Base-by-base conservation (phyloP, 2,888 invertebrate genomes). In the Flexamia atlantica region DNA sequence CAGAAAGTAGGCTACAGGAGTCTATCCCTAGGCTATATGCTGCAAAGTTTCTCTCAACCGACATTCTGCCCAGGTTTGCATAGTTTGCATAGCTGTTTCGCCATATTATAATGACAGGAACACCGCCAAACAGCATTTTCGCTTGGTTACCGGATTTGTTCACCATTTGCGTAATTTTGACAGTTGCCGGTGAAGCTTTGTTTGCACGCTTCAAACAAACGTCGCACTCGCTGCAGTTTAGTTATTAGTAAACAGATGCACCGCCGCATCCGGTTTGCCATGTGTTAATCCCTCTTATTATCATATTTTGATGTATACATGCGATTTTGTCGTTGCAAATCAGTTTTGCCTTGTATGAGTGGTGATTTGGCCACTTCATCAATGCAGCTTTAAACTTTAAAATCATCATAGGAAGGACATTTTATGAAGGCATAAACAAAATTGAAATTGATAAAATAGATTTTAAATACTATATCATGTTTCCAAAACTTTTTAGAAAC, bases 271-370 rank as follows among this genome's bases (percentile, higher is more conserved):
- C 79, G 79, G 50, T 57, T 57, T 57, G 79, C 79, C 50, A 79
- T 79, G 79, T 79, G 79, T 42, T 76, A 30, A 76, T 5, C 46
- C n/a, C 79, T 72, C 28, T 4, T 4, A 79, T 79, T 79, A 79
- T 25, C 79, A 79, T 79, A 46, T 23, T 1, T n/a, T 70, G 70
- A 70, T 70, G 36, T 70, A 70, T 70, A 70, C 23, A 9, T 1
- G 20, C 17, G 40, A 14, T 68, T 68, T 32, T 28, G 36, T 36
- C 40, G 32, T 10, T 7, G 32, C 40, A 20, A 40, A 40, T 40
- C 40, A 40, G 20, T 40, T 36, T 36, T 36, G 36, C 5, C 9
- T 36, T 36, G 36, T 7, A 7, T 36, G 36, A 36, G 9, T 36
- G 36, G 9, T 36, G 4, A 36, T 36, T 36, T 36, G n/a, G n/a